Evolutionary conservation across 2,797 vertebrate species (phyloP), one percentile per base, ranked within the genome.

Genomic region (Enteromius treurensis): DNA sequence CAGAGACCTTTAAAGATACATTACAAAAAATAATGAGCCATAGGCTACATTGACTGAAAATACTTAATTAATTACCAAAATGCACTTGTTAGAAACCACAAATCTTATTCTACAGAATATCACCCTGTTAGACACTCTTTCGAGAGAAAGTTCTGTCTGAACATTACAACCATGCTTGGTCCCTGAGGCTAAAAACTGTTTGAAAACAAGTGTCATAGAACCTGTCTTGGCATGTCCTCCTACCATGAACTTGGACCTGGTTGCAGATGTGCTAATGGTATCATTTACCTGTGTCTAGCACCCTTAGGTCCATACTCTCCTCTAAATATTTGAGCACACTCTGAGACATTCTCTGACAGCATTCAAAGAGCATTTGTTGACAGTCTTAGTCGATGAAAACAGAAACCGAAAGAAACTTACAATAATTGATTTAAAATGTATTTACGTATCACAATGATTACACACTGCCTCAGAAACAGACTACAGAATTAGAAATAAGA

Each of bases 211-310:
- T 47, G n/a, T 15, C 68, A 26, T 9, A 70, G 37, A 19, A 45
- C 34, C n/a, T 60, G 74, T 77, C 60, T 60, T 77, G 34, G n/a
- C 53, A 23, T 42, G 74, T 77, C 37, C 34, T 40, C 37, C 7
- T 32, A 14, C 5, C 11, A 45, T 71, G 42, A 14, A 71, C 69
- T 47, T 71, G 74, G 21, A 40, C 45, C 3, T 29, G 42, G 2
- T 17, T 64, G 26, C 14, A 47, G n/a, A 70, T 29, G 37, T 42
- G 37, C 37, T 19, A 40, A 55, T 14, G 5, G 53, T 10, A 5
- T 62, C 4, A 26, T 15, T 77, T 37, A 26, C n/a, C 14, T 42
- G n/a, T 11, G 3, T 42, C 32, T 40, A 29, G 14, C 7, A 58
- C 19, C 13, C 13, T 76, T n/a, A 23, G 21, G 51, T n/a, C 34